A percentile compares a stretch with the other conserved stretches of the same genome.
phyloP scores from a whole-genome alignment of 2,888 invertebrate genomes.

The Palloptera scutellata region DNA sequence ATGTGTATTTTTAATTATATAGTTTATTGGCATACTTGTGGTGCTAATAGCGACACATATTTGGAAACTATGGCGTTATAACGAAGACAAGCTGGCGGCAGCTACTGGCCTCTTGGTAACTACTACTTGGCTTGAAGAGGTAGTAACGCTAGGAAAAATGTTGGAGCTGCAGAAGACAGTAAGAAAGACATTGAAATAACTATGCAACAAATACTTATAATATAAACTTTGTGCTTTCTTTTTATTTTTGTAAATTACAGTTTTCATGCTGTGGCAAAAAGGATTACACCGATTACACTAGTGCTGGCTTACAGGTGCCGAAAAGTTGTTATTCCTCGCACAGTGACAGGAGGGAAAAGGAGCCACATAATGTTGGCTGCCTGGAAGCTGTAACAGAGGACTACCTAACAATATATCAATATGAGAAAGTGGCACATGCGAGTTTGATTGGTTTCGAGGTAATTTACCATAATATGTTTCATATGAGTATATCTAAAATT shows the following conservation, averaged over 20 bases:
- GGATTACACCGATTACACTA: slow-evolving; percentile 48
- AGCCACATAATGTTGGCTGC: slow-evolving; percentile 49
- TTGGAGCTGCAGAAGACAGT: slow-evolving; percentile 47
- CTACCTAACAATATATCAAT: slow-evolving; percentile 46
- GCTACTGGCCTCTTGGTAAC: slow-evolving; percentile 48
- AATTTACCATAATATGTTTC: slow-evolving; percentile 7
- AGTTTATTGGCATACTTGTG: slow-evolving; percentile 49
- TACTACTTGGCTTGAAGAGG: slow-evolving; percentile 49
- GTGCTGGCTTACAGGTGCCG: slow-evolving; percentile 42
- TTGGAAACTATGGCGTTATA: slow-evolving; percentile 51
- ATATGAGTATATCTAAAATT: neutral
- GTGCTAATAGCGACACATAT: slow-evolving; percentile 46
- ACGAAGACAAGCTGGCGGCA: slow-evolving; percentile 45
- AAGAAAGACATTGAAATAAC: slow-evolving; percentile 18
- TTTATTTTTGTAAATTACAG: slow-evolving; percentile 33
- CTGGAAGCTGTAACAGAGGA: slow-evolving; percentile 45
- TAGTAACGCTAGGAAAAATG: slow-evolving; percentile 50
- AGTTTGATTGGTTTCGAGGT: slow-evolving; percentile 53
- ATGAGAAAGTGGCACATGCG: slow-evolving; percentile 50
- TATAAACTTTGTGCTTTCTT: slow-evolving; percentile 11
- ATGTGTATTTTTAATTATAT: neutral
- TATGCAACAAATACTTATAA: neutral
- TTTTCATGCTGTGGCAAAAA: slow-evolving; percentile 54
- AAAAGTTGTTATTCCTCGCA: slow-evolving; percentile 48
- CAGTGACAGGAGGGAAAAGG: slow-evolving; percentile 37